phyloP scores from a whole-genome alignment of 2,888 invertebrate genomes.

The Alitta virens region DNA sequence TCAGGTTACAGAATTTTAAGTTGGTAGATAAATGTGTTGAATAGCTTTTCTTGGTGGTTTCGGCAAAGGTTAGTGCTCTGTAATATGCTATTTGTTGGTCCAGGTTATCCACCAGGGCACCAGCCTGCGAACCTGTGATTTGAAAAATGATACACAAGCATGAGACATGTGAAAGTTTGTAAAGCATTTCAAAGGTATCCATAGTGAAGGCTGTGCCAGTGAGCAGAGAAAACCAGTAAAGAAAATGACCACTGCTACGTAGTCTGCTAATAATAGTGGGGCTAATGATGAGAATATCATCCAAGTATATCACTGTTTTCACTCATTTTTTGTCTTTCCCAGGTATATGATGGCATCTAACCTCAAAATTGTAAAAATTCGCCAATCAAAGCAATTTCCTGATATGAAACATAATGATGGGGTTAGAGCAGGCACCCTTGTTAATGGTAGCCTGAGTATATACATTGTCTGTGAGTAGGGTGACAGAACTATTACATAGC shows the following conservation, averaged over 20 bases:
- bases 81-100: background rate
- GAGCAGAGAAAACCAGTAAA: too few relatives aligned
- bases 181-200: too few relatives aligned
- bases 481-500: background rate
- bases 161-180: too few relatives aligned
- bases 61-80: background rate
- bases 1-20: background rate
- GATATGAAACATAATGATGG: background rate
- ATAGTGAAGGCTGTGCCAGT: background rate
- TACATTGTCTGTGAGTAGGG: constrained; percentile 2
- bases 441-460: background rate
- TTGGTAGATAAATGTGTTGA: background rate
- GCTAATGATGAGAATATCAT: constrained; percentile 2
- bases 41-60: background rate
- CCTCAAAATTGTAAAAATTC: background rate
- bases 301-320: constrained; percentile 7
- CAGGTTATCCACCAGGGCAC: background rate
- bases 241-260: background rate
- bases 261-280: background rate
- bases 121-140: too few relatives aligned
- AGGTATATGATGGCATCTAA: constrained; percentile 1
- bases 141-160: too few relatives aligned
- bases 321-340: background rate
- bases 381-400: background rate
- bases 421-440: constrained; percentile 3